Evolutionary conservation across 1,140 invertebrate species (phyloP), one percentile per base, ranked within the genome.

Genomic region (Lepidurus couesii): DNA sequence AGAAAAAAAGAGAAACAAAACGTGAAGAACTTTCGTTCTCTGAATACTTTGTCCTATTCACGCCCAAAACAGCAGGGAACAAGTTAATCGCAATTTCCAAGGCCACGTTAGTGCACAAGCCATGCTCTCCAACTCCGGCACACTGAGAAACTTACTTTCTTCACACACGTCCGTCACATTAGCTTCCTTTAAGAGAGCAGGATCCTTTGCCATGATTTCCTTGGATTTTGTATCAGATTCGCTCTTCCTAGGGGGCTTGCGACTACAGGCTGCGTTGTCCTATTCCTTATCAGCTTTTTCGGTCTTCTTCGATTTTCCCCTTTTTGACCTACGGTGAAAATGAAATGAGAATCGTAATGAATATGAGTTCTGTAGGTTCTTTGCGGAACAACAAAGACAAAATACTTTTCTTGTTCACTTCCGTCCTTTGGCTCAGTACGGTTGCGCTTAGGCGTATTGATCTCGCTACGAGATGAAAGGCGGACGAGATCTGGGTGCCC

Each of bases 91-190:
- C 13, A 65, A 13, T 16, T 65, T 65, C 53, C 53, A 65, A 21
- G 53, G 8, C 53, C 53, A 65, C 53, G 21, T 65, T 65, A 65
- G 53, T 65, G 53, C 53, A 65, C 53, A 65, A 65, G 53, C 53
- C 53, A 65, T 65, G 53, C 53, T 65, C 21, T 65, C 53, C 53
- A 13, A 65, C n/a, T 65, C 13, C 16, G 16, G 16, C 53, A 65
- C 53, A 21, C 2, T 65, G 21, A 21, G 53, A 65, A 65, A 65
- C 53, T 65, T 65, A 65, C 53, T 65, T 65, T 9, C 21, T 21
- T 7, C 53, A 13, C 21, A 7, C 21, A n/a, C 13, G 16, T 21
- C 53, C 6, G 9, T 21, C 13, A 13, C 13, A 65, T 16, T 16
- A 21, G 21, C 8, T 11, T 65, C 53, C 16, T n/a, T 7, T 9